A percentile compares a stretch with the other conserved stretches of the same genome.
These are phyloP conservation scores for Pristionchus pacificus DNA, from an alignment of 1,140 invertebrate species.

Conservation along the genomic window DNA sequence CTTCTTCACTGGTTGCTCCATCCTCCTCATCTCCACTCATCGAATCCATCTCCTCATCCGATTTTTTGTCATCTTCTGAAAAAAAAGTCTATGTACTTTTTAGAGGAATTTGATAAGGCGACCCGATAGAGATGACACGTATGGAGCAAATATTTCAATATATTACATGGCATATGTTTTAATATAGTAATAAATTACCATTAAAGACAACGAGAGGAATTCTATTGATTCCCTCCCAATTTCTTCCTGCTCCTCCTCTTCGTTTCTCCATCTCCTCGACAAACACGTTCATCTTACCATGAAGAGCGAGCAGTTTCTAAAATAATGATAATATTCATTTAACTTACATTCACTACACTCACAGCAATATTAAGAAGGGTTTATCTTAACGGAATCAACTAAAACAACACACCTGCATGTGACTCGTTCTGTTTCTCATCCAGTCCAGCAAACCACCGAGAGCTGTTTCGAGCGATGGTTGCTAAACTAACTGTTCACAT, in stretches of 20 bases:
- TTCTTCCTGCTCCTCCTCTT: too few species aligned
- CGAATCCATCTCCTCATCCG: neutral
- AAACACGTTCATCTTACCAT: neutral
- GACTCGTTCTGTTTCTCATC: neutral
- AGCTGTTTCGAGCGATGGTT: neutral
- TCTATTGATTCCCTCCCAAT: too few species aligned
- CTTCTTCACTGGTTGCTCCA: neutral
- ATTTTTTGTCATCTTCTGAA: neutral
- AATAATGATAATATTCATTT: neutral
- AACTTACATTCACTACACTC: too few species aligned
- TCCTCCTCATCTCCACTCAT: neutral
- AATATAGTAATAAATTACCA: too few species aligned
- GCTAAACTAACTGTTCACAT: neutral
- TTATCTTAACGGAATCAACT: too few species aligned
- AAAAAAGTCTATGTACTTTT: neutral
- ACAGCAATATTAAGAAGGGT: too few species aligned
- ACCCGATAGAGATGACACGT: too few species aligned
- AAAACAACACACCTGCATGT: neutral
- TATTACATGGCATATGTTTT: too few species aligned
- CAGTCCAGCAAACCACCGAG: neutral
- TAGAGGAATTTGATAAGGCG: too few species aligned
- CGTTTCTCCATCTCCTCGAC: neutral
- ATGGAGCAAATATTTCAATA: too few species aligned
- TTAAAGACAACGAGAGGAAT: too few species aligned
- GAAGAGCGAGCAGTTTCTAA: neutral